These are phyloP conservation scores for Burhinus bistriatus DNA, from an alignment of 2,113 vertebrate species.

Conservation along the genomic window DNA sequence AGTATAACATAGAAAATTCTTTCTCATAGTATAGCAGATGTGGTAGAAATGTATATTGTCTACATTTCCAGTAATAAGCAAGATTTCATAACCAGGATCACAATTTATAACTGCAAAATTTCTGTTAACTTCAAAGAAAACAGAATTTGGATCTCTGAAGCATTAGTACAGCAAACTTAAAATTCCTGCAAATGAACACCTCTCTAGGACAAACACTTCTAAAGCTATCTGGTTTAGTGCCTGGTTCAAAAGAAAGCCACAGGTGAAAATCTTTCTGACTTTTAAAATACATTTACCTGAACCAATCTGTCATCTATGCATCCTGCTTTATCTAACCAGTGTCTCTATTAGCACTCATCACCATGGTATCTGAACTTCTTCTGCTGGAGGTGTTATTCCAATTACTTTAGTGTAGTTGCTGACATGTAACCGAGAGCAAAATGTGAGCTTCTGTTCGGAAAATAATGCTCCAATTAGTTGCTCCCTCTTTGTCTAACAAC, in stretches of 20 bases:
- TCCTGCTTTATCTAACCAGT: background rate
- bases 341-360: slow-evolving; percentile 3
- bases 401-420: slow-evolving; percentile 24
- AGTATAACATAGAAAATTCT: background rate
- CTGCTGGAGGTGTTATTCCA: slow-evolving; percentile 44
- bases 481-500: background rate
- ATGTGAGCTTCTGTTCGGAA: slow-evolving; percentile 30
- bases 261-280: background rate
- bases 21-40: background rate
- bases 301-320: background rate
- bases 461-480: slow-evolving; percentile 51
- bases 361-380: slow-evolving; percentile 19
- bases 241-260: background rate
- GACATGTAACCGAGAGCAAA: slow-evolving; percentile 24
- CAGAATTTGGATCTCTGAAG: background rate
- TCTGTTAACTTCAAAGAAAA: background rate
- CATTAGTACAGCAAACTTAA: background rate
- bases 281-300: slow-evolving; percentile 5
- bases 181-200: background rate
- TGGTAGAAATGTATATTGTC: background rate
- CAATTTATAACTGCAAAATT: background rate
- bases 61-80: background rate
- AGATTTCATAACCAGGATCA: background rate
- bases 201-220: background rate
- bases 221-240: background rate